Percentiles rank a stretch among this genome's conserved stretches.
phyloP scores from a whole-genome alignment of 1,140 invertebrate genomes.

The Sinella curviseta region DNA sequence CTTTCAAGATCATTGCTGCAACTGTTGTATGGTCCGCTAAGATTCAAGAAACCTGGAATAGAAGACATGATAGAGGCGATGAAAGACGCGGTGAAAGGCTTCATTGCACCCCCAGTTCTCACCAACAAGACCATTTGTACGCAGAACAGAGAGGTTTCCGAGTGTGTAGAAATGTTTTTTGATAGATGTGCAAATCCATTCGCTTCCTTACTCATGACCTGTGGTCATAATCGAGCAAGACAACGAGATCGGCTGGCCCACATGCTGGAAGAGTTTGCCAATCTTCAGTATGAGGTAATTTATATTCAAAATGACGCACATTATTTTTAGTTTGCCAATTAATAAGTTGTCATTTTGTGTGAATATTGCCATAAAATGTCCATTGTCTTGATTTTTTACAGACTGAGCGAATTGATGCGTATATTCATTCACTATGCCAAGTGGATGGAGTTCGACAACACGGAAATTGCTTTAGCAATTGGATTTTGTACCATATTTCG shows the following conservation, averaged over 20 bases:
- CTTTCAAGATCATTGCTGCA: slow-evolving; percentile 90
- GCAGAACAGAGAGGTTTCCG: slow-evolving; percentile 70
- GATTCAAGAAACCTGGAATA: slow-evolving; percentile 57
- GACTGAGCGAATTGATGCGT: slow-evolving; percentile 88
- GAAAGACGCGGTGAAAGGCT: slow-evolving; percentile 77
- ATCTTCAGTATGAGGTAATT: slow-evolving; percentile 86
- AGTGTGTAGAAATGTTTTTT: slow-evolving; percentile 86
- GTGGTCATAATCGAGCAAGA: slow-evolving; percentile 89
- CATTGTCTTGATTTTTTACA: slow-evolving; percentile 54
- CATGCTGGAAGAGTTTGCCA: slow-evolving; percentile 83
- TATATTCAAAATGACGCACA: not conserved
- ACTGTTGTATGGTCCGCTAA: slow-evolving; percentile 69
- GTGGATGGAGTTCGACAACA: slow-evolving; percentile 70
- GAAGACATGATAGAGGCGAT: slow-evolving; percentile 74
- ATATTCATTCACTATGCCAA: slow-evolving; percentile 70
- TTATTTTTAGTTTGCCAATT: not conserved
- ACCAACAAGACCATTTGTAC: slow-evolving; percentile 67
- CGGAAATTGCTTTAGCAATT: slow-evolving; percentile 88
- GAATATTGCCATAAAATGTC: not conserved
- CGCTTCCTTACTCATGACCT: slow-evolving; percentile 81
- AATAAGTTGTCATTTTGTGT: too few species aligned
- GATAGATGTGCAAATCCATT: slow-evolving; percentile 84
- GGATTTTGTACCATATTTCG: slow-evolving; percentile 94
- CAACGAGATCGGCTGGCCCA: slow-evolving; percentile 91
- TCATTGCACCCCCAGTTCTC: slow-evolving; percentile 83